Percentiles rank a stretch among this genome's conserved stretches.
Conservation (phyloP, 1,140 invertebrate species). For the Globodera ellingtonae region DNA sequence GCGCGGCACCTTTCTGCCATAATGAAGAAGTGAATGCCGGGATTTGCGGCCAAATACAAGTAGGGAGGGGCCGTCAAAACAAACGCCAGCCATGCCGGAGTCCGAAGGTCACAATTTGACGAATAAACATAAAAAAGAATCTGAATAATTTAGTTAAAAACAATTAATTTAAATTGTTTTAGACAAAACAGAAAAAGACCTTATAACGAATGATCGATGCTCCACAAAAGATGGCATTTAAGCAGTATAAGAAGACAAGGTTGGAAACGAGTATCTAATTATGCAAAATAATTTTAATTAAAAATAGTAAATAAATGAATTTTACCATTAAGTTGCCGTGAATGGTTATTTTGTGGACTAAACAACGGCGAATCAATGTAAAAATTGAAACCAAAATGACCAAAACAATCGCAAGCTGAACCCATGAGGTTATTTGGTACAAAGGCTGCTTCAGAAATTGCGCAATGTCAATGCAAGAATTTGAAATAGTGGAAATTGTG, state of each 20-base stretch:
- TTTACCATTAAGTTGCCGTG: background rate
- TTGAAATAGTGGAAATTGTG: background rate
- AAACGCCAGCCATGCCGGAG: conserved; percentile 15
- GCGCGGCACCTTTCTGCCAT: conserved; percentile 12
- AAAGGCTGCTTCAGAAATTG: background rate
- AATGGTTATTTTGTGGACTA: background rate
- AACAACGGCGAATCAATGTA: background rate
- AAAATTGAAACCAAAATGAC: background rate
- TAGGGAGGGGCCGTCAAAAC: conserved; percentile 2
- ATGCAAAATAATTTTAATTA: background rate
- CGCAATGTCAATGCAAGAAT: background rate
- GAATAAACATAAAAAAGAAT: background rate
- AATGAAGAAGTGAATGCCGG: conserved; percentile 15
- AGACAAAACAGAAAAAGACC: background rate
- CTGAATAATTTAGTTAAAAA: background rate
- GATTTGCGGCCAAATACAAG: conserved; percentile 17
- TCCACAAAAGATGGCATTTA: background rate
- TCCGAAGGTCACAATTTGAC: background rate
- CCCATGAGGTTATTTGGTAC: background rate
- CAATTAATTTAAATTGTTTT: background rate
- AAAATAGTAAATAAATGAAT: background rate
- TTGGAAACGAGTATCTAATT: background rate
- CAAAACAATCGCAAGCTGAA: background rate
- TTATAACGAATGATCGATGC: background rate
- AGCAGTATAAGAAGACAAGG: background rate